These are phyloP conservation scores for Tricholaema leucomelas DNA, from an alignment of 2,113 vertebrate species.

Conservation along the genomic window DNA sequence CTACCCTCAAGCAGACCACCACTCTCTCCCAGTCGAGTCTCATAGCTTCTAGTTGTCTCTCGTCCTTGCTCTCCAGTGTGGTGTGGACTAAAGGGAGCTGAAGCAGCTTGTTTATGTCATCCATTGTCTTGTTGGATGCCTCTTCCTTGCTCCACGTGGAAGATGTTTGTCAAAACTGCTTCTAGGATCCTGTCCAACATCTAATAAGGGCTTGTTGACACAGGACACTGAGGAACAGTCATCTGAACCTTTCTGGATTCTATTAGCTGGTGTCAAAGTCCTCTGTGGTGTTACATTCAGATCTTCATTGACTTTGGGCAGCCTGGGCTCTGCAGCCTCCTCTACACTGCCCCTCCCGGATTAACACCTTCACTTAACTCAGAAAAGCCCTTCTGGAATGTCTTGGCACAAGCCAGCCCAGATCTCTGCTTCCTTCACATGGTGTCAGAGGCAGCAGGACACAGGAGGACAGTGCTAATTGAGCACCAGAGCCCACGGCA, in stretches of 20 bases:
- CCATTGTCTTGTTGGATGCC: not conserved
- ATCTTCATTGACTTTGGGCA: not conserved
- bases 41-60: too few relatives aligned
- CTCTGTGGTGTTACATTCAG: not conserved
- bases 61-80: too few relatives aligned
- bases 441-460: not conserved
- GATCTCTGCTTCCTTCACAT: not conserved
- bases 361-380: not conserved
- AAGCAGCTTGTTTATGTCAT: not conserved
- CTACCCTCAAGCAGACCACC: too few relatives aligned
- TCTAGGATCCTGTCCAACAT: not conserved
- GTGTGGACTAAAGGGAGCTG: not conserved
- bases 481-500: not conserved
- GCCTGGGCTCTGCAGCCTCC: not conserved
- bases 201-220: not conserved
- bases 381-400: not conserved
- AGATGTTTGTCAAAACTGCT: not conserved
- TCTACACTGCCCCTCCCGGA: not conserved
- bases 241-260: not conserved
- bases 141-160: not conserved
- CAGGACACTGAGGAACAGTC: not conserved
- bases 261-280: not conserved
- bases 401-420: not conserved
- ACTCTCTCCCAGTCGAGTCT: too few relatives aligned
- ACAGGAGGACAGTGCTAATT: rapidly evolving